A percentile compares a stretch with the other conserved stretches of the same genome.
phyloP scores from a whole-genome alignment of 1,140 invertebrate species.

The Pseudomyrmex pallidus region DNA sequence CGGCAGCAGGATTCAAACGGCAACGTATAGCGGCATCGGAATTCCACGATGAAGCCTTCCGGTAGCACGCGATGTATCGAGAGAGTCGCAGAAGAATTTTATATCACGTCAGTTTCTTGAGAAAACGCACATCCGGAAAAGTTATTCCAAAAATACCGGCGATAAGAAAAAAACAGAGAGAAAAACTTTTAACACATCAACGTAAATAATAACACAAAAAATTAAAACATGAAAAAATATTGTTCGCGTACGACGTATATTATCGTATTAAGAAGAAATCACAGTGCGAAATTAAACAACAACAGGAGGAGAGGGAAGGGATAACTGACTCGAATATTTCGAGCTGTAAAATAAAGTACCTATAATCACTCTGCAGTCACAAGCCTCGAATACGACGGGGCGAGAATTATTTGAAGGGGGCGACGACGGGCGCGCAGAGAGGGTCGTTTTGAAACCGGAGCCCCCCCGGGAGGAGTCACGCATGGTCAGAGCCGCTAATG shows the following conservation, averaged over 20 bases:
- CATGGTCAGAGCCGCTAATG: slow-evolving; percentile 81
- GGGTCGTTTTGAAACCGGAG: slow-evolving; percentile 71
- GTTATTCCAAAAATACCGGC: not conserved
- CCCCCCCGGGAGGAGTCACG: slow-evolving; percentile 75
- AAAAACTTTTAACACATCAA: not conserved
- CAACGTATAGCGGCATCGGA: slow-evolving; percentile 10
- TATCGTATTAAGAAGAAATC: not conserved
- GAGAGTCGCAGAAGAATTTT: slow-evolving; percentile 17
- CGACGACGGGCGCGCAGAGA: not conserved
- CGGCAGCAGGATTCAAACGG: not conserved
- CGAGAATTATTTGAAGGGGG: slow-evolving; percentile 1
- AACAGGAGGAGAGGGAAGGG: not conserved
- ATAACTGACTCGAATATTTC: not conserved
- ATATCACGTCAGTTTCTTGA: slow-evolving; percentile 19
- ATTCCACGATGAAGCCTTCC: slow-evolving; percentile 31
- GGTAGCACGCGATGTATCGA: not conserved
- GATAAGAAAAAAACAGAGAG: too few relatives aligned
- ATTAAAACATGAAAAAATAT: not conserved
- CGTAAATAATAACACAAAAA: not conserved
- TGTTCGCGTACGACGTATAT: too few relatives aligned
- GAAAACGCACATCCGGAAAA: not conserved
- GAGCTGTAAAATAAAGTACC: not conserved
- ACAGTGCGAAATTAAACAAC: not conserved
- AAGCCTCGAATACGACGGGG: not conserved
- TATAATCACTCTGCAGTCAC: slow-evolving; percentile 1